Base-by-base conservation (phyloP, 2,797 vertebrate genomes). In the Gymnodraco acuticeps region DNA sequence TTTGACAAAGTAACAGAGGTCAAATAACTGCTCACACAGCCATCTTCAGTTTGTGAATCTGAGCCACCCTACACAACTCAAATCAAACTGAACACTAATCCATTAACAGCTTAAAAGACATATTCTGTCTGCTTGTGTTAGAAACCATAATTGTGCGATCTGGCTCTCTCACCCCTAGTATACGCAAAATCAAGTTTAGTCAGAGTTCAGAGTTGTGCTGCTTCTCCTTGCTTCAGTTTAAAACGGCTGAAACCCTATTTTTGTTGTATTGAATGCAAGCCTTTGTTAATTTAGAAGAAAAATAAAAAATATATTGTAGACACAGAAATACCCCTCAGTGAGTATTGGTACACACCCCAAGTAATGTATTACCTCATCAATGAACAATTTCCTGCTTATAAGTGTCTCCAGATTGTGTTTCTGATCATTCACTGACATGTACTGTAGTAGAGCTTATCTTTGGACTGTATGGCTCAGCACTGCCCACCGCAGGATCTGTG, bases 401-500 rank as follows among this genome's bases (percentile, higher is more conserved):
- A 11, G 10, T 20, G 17, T 68, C 33, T 71, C 19, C 6, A 48
- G 52, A 69, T 12, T 48, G n/a, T 52, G 43, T 51, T 45, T 52
- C 66, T 51, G 20, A 14, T 51, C 19, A 19, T 75, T 53, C 54
- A 23, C 52, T 73, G 74, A 52, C 76, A 46, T 33, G 20, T 54
- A 10, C 68, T 76, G 74, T 63, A 67, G 43, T 63, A 69, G 43
- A 23, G 48, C 46, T 43, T 9, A 38, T 20, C 23, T 19, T 33
- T 17, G 43, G 70, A 47, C 68, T 87, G 73, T 75, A 17, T 68
- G 73, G 89, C 87, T 47, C 92, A 84, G 76, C 73, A 77, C 88
- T 90, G 85, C 94, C 93, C 86, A 93, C 94, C 81, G 59, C 84
- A 92, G 94, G 91, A 70, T 65, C 45, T 79, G 17, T 43, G 15